Base-by-base conservation (phyloP, 2,113 vertebrate genomes). In the Plotosus lineatus region DNA sequence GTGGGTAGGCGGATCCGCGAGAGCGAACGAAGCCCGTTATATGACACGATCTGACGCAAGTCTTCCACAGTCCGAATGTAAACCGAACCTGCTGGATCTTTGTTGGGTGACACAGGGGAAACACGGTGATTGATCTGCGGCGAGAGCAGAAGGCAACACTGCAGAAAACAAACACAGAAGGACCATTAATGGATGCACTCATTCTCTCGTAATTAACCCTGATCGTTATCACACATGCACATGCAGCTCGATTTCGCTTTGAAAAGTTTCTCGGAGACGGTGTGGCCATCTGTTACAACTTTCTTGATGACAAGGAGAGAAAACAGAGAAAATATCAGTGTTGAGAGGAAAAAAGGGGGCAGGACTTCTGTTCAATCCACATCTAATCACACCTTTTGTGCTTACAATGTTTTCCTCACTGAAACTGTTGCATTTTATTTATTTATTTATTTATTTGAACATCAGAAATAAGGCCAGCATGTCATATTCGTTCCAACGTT, bases 41-140 rank as follows among this genome's bases (percentile, higher is more conserved):
- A 21, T 50, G 26, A 73, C 44, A 73, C 69, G 38, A 12, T 74
- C 10, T 51, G 69, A 73, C 28, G 69, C 69, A 74, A 74, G 31
- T 36, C 50, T 55, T 38, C 50, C 0, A 8, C 72, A 74, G 19
- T 31, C 44, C 17, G 14, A 14, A 53, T n/a, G 71, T 74, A 53
- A 33, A 74, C 72, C 53, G 19, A 10, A 21, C 21, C 6, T 2
- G 9, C 28, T 12, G 28, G 28, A 23, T 14, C 14, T 44, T 5
- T 26, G 11, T 21, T 26, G 4, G 17, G 71, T 36, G 48, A 36
- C 3, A 19, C 71, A 53, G 71, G 31, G 71, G 31, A 36, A 36
- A 38, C 9, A n/a, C 4, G 2, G 26, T 44, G 15, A 73, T 21
- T 33, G 46, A 53, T 74, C 48, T 53, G 31, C 36, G 28, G 44